Conservation (phyloP, 1,140 invertebrate species). For the Copidosoma floridanum region DNA sequence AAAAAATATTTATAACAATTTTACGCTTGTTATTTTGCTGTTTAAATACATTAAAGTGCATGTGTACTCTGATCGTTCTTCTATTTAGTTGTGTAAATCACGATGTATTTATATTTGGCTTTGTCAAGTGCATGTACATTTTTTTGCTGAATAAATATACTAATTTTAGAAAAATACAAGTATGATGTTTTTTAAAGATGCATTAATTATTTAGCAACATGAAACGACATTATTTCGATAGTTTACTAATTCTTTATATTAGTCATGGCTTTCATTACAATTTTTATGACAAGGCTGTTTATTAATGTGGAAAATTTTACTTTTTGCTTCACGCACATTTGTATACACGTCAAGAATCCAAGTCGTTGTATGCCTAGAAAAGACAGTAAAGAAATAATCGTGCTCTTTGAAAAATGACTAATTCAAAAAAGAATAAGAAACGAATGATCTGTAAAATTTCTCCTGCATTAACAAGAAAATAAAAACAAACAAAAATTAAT, state of each 20-base stretch:
- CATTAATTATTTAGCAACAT: neutral
- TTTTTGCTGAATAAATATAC: constrained; percentile 4
- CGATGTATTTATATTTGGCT: constrained; percentile 21
- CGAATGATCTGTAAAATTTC: constrained; percentile 32
- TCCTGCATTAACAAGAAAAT: too few relatives aligned
- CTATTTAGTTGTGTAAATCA: constrained; percentile 18
- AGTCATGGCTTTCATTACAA: constrained; percentile 6
- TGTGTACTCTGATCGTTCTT: constrained; percentile 23
- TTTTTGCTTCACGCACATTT: constrained; percentile 24
- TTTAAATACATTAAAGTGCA: constrained; percentile 19
- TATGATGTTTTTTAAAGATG: neutral
- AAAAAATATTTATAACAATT: too few relatives aligned
- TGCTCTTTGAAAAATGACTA: constrained; percentile 57
- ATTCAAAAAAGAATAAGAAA: constrained; percentile 36
- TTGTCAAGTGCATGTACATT: constrained; percentile 27
- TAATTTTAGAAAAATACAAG: too few relatives aligned
- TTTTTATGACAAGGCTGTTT: constrained; percentile 16
- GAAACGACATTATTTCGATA: neutral
- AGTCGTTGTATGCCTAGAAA: too few relatives aligned
- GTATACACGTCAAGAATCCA: constrained; percentile 28
- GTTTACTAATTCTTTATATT: constrained; percentile 6
- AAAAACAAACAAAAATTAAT: too few relatives aligned
- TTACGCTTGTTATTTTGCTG: too few relatives aligned
- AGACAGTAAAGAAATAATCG: constrained; percentile 42
- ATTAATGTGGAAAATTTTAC: constrained; percentile 24